phyloP scores from a whole-genome alignment of 2,888 invertebrate species.

The Digitonthophagus gazella region DNA sequence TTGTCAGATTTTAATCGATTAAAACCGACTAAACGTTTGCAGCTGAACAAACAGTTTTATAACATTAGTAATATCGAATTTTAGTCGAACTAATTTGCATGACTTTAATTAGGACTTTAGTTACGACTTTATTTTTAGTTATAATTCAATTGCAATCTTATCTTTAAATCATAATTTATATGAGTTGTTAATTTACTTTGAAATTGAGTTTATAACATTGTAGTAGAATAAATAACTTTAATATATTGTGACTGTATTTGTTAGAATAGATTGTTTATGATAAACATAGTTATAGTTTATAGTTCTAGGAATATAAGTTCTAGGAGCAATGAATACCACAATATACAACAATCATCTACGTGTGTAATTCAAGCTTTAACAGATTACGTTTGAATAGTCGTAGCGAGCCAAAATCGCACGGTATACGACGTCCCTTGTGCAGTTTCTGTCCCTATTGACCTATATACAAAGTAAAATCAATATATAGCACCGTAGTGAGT shows the following conservation, averaged over 20 bases:
- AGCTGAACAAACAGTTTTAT: not conserved
- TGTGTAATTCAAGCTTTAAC: not conserved
- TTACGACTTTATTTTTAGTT: no score
- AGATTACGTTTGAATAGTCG: not conserved
- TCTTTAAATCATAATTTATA: no score
- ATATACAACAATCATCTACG: not conserved
- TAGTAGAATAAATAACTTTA: not conserved
- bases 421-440: not conserved
- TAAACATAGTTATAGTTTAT: no score
- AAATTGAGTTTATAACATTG: no score
- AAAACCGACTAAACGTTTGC: not conserved
- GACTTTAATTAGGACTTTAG: no score
- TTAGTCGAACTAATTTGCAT: not conserved
- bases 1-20: no score
- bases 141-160: not conserved
- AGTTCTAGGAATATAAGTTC: no score
- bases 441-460: not conserved
- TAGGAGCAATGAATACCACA: not conserved
- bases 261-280: no score
- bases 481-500: not conserved
- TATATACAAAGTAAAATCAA: not conserved
- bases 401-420: not conserved
- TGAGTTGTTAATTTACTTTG: no score
- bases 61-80: not conserved
- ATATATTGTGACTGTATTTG: no score